phyloP scores from a whole-genome alignment of 2,888 invertebrate species.

The Agriopis leucophaearia region DNA sequence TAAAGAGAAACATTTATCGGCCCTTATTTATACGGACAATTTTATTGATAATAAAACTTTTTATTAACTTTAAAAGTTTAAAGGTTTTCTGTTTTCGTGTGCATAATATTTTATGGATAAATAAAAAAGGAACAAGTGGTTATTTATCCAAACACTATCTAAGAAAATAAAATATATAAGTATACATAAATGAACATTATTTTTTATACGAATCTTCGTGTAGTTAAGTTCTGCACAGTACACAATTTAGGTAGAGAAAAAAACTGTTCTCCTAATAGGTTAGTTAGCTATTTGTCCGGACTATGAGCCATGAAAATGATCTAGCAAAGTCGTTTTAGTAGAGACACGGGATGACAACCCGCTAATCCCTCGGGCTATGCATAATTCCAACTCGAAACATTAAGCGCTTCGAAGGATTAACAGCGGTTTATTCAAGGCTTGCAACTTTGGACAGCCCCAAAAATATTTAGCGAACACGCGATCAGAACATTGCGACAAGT shows the following conservation, averaged over 20 bases:
- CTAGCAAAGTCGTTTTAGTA: constrained; percentile 66
- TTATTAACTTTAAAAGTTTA: too few relatives aligned
- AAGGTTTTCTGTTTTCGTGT: too few relatives aligned
- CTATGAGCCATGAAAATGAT: constrained; percentile 71
- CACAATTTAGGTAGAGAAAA: constrained; percentile 22
- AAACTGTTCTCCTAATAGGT: constrained; percentile 45
- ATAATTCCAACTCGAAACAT: constrained; percentile 80
- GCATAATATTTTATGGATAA: too few relatives aligned
- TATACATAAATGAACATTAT: too few relatives aligned
- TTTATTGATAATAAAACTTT: too few relatives aligned
- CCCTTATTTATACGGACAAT: too few relatives aligned
- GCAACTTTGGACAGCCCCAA: constrained; percentile 55
- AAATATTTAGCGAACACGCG: constrained; percentile 46
- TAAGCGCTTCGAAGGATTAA: constrained; percentile 77
- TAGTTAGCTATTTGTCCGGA: constrained; percentile 59
- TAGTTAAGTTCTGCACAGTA: too few relatives aligned
- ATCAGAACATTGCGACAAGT: constrained; percentile 42
- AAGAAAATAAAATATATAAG: too few relatives aligned
- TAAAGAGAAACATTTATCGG: too few relatives aligned
- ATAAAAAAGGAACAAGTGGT: too few relatives aligned
- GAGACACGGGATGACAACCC: constrained; percentile 76
- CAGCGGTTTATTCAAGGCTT: constrained; percentile 75
- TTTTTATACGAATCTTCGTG: too few relatives aligned
- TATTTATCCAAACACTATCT: too few relatives aligned
- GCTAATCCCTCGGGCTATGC: constrained; percentile 79